phyloP scores from a whole-genome alignment of 2,113 vertebrate genomes.

The Tautogolabrus adspersus region DNA sequence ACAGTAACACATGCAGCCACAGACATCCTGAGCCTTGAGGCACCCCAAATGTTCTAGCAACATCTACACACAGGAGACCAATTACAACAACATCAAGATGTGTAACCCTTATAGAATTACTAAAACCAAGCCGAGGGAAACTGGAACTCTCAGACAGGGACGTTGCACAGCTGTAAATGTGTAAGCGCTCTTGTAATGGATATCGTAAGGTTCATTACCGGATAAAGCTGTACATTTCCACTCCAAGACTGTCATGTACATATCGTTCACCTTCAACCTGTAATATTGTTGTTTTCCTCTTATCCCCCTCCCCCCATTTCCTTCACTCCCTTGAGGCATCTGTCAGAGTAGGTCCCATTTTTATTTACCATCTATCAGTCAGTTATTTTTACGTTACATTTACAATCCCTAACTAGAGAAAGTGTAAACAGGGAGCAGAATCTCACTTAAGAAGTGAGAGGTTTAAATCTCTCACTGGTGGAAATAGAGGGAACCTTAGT shows the following conservation, averaged over 20 bases:
- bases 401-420: conserved; percentile 55
- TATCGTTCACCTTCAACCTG: neutral
- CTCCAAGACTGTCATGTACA: neutral
- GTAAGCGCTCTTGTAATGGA: conserved; percentile 22
- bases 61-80: conserved; percentile 73
- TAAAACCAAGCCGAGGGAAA: conserved; percentile 12
- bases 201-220: conserved; percentile 17
- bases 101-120: conserved; percentile 67
- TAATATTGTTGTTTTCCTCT: conserved; percentile 13
- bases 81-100: conserved; percentile 71
- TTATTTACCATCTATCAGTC: conserved; percentile 60
- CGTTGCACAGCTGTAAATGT: conserved; percentile 11
- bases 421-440: conserved; percentile 63
- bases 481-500: conserved; percentile 58
- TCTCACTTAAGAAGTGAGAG: conserved; percentile 62
- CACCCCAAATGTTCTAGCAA: conserved; percentile 55
- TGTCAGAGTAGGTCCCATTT: conserved; percentile 65
- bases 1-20: conserved; percentile 47
- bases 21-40: conserved; percentile 64
- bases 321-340: conserved; percentile 24
- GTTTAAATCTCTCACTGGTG: conserved; percentile 58
- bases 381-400: conserved; percentile 74
- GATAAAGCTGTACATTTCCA: conserved; percentile 30
- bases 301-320: conserved; percentile 9
- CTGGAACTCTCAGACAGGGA: conserved; percentile 29